Evolutionary conservation across 2,113 vertebrate species (phyloP), one percentile per base, ranked within the genome.

Genomic region (Urocolius indicus): DNA sequence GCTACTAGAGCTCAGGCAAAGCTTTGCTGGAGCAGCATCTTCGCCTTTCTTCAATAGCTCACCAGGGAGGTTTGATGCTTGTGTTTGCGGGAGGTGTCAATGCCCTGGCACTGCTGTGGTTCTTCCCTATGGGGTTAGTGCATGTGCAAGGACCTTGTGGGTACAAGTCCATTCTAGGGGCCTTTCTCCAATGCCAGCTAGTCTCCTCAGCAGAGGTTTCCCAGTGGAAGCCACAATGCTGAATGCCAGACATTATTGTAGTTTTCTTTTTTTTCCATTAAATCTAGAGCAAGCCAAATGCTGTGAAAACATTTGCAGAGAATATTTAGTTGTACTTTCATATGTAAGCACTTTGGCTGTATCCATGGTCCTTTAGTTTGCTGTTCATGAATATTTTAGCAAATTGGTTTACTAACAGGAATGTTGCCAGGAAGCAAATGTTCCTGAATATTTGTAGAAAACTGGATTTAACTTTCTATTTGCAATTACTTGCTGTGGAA

Each of bases 331-430:
- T 85, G 66, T 84, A 43, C 67, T 88, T 71, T 87, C 1, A 1
- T 49, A 65, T 30, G n/a, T n/a, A 65, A 89, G 78, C 58, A 12
- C 91, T 91, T 75, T 78, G 92, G 77, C 91, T 84, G 66, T 41
- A 68, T 72, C 77, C 23, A 1, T 46, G 74, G 84, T 58, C 91
- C 66, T 82, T 68, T 68, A 65, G 77, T 82, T 95, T 82, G 81
- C 74, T 87, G 4, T 72, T 95, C 74, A 61, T 96, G 57, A 95
- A 91, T 96, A 85, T 97, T 95, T 92, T 91, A 97, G 93, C 91
- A 95, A 91, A 93, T 87, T 78, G 87, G 54, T 87, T 94, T 95
- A 67, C 89, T 84, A 78, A 93, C 77, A 91, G 80, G 73, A 90
- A 32, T 26, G 34, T 61, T 92, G 94, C 94, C 91, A 89, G 66